Evolutionary conservation across 2,888 invertebrate species (phyloP).

Genomic region (Sesia apiformis): DNA sequence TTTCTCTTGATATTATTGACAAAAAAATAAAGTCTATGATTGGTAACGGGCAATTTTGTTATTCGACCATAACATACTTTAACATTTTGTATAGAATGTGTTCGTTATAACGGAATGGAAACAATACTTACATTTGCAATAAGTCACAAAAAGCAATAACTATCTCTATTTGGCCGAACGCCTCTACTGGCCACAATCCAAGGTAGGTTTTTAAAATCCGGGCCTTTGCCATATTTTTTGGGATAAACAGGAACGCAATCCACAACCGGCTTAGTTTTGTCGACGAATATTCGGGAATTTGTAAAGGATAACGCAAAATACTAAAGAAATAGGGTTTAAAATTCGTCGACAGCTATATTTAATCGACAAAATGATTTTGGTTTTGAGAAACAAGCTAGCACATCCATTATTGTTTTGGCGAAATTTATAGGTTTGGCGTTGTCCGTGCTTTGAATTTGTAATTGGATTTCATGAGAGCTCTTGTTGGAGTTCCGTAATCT

Average conservation of each 20-base stretch:
- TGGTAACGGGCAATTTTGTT: no score
- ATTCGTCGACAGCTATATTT: constrained; percentile 15
- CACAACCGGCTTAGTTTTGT: constrained; percentile 19
- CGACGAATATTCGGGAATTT: constrained; percentile 14
- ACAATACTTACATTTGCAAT: constrained; percentile 15
- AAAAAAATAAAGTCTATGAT: no score
- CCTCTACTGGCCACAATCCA: constrained; percentile 40
- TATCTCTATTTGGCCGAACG: constrained; percentile 34
- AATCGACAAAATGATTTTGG: constrained; percentile 20
- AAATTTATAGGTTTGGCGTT: constrained; percentile 37
- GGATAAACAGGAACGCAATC: constrained; percentile 22
- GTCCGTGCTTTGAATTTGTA: constrained; percentile 43
- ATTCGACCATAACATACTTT: no score
- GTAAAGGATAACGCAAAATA: constrained; percentile 12
- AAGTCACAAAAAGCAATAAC: constrained; percentile 36
- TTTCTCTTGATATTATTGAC: no score
- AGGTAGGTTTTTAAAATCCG: constrained; percentile 35
- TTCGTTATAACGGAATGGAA: no score
- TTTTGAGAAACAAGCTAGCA: constrained; percentile 5
- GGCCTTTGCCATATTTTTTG: constrained; percentile 23
- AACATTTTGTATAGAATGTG: no score
- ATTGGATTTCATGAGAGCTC: constrained; percentile 35
- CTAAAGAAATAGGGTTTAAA: constrained; percentile 20
- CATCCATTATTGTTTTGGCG: constrained; percentile 40
- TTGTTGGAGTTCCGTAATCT: constrained; percentile 28